Evolutionary conservation across 1,140 invertebrate species (phyloP).

Genomic region (Achatina immaculata): DNA sequence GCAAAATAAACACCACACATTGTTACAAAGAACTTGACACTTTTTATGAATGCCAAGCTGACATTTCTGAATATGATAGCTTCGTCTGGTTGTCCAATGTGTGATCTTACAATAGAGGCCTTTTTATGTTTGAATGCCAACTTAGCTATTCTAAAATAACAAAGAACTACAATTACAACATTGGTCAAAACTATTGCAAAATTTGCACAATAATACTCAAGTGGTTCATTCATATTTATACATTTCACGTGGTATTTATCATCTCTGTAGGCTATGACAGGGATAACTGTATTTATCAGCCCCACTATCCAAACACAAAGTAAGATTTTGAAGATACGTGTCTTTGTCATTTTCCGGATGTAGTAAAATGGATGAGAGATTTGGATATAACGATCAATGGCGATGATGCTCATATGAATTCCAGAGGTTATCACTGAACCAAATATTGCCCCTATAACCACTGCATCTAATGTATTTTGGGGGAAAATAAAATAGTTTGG

Average conservation of each 20-base stretch:
- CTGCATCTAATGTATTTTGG: neutral
- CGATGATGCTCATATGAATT: neutral
- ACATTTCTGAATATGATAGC: no score
- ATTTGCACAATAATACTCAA: neutral
- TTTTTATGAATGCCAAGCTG: no score
- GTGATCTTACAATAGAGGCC: neutral
- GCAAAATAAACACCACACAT: no score
- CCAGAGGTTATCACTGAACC: neutral
- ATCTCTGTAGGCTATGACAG: neutral
- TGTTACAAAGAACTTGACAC: no score
- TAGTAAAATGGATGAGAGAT: neutral
- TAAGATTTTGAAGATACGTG: neutral
- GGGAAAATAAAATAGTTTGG: neutral
- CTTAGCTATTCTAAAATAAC: neutral
- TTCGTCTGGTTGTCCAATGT: no score
- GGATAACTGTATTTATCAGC: neutral
- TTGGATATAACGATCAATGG: neutral
- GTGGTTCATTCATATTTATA: neutral
- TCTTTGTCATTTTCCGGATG: neutral
- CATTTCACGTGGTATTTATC: neutral
- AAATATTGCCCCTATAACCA: neutral
- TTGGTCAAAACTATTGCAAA: neutral
- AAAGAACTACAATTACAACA: neutral
- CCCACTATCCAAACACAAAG: neutral
- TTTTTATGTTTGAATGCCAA: neutral